Conservation (phyloP, 2,113 vertebrate species). For the Clarias magur region DNA sequence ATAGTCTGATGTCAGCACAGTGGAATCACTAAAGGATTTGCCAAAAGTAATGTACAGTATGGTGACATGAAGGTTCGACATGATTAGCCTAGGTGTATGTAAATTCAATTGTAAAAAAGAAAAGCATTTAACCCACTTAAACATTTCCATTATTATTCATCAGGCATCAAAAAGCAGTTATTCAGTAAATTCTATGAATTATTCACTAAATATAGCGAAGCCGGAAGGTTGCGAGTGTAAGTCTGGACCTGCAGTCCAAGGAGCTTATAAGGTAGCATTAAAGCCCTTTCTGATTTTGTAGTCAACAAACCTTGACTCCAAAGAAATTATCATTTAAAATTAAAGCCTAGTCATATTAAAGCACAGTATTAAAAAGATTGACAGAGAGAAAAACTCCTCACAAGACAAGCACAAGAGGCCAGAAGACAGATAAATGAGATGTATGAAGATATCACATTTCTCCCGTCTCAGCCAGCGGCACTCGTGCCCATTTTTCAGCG, state of each 20-base stretch:
- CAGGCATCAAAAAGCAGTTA: not conserved
- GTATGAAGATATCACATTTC: conserved; percentile 39
- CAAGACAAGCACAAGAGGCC: not conserved
- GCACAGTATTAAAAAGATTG: not conserved
- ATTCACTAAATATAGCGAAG: not conserved
- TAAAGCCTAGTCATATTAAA: not conserved
- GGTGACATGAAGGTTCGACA: not conserved
- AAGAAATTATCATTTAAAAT: not conserved
- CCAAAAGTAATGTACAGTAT: not conserved
- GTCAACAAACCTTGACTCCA: not conserved
- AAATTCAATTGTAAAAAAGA: not conserved
- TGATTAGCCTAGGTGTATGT: not conserved
- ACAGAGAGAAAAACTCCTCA: not conserved
- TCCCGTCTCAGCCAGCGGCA: conserved; percentile 17
- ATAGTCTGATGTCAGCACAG: not conserved
- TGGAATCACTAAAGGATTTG: not conserved
- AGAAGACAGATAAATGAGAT: conserved; percentile 36
- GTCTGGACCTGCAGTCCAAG: not conserved
- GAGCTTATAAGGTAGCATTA: not conserved
- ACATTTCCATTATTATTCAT: not conserved
- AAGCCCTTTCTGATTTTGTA: not conserved
- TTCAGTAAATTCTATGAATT: not conserved
- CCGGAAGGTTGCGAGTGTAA: not conserved
- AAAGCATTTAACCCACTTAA: not conserved
- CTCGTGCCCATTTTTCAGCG: conserved; percentile 44